Evolutionary conservation across 2,888 invertebrate species (phyloP), one percentile per base, ranked within the genome.

Genomic region (Gastrophysa polygoni): DNA sequence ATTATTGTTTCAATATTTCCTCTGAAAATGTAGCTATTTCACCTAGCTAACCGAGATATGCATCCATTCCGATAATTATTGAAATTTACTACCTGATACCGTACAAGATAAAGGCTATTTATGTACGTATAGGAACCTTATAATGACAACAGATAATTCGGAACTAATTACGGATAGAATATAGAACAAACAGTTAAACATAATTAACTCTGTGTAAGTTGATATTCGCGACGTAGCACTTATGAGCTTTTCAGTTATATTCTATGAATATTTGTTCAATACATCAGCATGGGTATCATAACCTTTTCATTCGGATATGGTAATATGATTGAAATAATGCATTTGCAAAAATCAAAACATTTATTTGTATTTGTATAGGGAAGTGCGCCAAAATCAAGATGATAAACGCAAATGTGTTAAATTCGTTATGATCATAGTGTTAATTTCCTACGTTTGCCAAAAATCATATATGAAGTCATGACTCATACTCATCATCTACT

Each of bases 151-250:
- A 18, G 51, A 32, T 10, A 34, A 51, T 34, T 51, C 16, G 16
- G 28, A 51, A 43, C 54, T 54, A 54, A 54, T 54, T 54, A 54
- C 18, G 4, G 43, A 54, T 54, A 54, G 43, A 21, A 54, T 17
- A 5, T 52, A 43, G 14, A 43, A 43, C 43, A 8, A 24, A 34
- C 43, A 34, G n/a, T 16, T 17, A 21, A 21, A 43, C 14, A 24
- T 54, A 54, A 54, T 54, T 21, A 54, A 24, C 43, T n/a, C 28
- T 5, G 43, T 28, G 3, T 1, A 1, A 43, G 28, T 21, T 54
- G 43, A 10, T 14, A 5, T 4, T 7, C 24, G 18, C 21, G 46
- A 46, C 18, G 20, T 43, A 38, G n/a, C 7, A 14, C 14, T 14
- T 38, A 2, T 34, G 29, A n/a, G n/a, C n/a, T n/a, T n/a, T n/a